phyloP scores from a whole-genome alignment of 2,113 vertebrate genomes.

The Corythornis cristatus region DNA sequence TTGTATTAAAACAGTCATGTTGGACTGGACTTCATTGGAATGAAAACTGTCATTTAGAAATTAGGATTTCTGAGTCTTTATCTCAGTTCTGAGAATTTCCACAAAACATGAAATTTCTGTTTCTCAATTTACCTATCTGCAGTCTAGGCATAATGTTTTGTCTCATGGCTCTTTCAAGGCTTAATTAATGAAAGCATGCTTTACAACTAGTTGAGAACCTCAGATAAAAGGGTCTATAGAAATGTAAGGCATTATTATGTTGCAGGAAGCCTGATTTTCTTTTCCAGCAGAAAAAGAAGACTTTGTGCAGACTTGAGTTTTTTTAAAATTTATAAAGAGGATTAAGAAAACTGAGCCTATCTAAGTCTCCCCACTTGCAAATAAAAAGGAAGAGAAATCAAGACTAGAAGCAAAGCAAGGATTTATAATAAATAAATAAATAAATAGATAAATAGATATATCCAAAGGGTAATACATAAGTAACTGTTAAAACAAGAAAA shows the following conservation, averaged over 20 bases:
- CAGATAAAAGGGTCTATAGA: conserved; percentile 34
- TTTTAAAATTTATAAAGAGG: conserved; percentile 63
- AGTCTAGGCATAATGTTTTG: neutral
- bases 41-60: neutral
- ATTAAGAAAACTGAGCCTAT: conserved; percentile 67
- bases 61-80: neutral
- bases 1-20: neutral
- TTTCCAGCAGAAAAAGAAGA: conserved; percentile 34
- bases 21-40: neutral
- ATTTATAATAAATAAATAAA: conserved; percentile 8
- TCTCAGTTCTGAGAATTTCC: neutral
- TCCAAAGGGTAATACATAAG: neutral
- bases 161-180: neutral
- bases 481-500: conserved; percentile 20
- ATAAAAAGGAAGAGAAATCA: conserved; percentile 53
- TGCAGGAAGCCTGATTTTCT: conserved; percentile 41
- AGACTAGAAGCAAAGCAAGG: conserved; percentile 32
- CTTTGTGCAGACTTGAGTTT: conserved; percentile 52
- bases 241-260: conserved; percentile 33
- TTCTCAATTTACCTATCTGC: neutral
- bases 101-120: neutral
- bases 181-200: conserved; percentile 46
- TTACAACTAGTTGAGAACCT: conserved; percentile 41
- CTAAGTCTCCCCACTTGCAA: conserved; percentile 65
- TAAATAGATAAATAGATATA: conserved; percentile 38